A percentile compares a stretch with the other conserved stretches of the same genome.
phyloP scores from a whole-genome alignment of 2,113 vertebrate species.

The Dermatemys mawii region DNA sequence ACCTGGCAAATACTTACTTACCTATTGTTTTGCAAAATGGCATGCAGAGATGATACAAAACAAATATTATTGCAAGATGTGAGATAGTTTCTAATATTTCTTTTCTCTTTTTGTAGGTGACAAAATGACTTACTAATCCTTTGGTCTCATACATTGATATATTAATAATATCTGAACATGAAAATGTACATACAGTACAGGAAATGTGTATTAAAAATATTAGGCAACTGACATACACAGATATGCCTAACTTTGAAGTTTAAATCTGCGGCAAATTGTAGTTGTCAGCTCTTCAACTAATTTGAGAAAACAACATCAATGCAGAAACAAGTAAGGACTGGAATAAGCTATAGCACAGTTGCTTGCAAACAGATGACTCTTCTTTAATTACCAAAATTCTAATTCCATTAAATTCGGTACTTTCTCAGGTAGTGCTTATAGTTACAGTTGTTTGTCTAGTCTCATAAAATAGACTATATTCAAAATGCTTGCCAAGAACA shows the following conservation, averaged over 20 bases:
- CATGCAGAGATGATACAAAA: background rate
- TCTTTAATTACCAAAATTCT: constrained; percentile 31
- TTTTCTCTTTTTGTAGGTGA: background rate
- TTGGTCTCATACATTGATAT: background rate
- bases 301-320: background rate
- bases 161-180: background rate
- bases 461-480: constrained; percentile 44
- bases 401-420: constrained; percentile 27
- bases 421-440: constrained; percentile 34
- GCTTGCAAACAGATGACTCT: constrained; percentile 43
- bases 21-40: background rate
- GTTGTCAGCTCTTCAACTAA: background rate
- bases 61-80: background rate
- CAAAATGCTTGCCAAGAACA: constrained; percentile 67
- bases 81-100: background rate
- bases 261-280: background rate
- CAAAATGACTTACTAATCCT: background rate
- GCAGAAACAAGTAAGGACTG: background rate
- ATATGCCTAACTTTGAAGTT: background rate
- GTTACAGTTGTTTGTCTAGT: constrained; percentile 61
- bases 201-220: background rate
- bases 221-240: background rate
- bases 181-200: background rate
- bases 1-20: background rate
- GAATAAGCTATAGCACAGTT: background rate